Evolutionary conservation across 2,888 invertebrate genomes (phyloP).

Genomic region (Stramonita haemastoma): DNA sequence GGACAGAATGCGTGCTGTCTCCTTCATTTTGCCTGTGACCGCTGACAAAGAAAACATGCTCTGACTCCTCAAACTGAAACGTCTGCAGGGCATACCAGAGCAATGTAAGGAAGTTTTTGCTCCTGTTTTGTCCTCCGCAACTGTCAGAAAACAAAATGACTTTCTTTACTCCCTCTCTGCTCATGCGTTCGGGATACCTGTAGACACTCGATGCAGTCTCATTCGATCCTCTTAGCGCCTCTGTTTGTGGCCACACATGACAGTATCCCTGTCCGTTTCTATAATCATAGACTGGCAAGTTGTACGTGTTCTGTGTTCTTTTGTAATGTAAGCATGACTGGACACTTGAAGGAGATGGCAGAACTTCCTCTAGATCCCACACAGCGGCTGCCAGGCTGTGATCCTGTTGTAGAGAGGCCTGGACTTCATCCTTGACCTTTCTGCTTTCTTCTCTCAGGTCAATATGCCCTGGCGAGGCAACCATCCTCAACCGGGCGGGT

Average conservation of each 20-base stretch:
- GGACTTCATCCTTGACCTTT: neutral
- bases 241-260: slow-evolving; percentile 13
- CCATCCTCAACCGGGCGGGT: no score
- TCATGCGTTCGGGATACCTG: neutral
- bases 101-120: neutral
- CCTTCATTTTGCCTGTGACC: neutral
- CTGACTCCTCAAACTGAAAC: neutral
- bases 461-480: no score
- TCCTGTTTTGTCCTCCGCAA: slow-evolving; percentile 27
- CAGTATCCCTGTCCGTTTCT: neutral
- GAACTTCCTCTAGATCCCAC: slow-evolving; percentile 1
- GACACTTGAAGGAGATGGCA: neutral
- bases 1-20: neutral
- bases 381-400: neutral
- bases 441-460: neutral
- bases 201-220: slow-evolving; percentile 7
- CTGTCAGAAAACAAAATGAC: slow-evolving; percentile 23
- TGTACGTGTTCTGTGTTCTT: neutral
- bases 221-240: neutral
- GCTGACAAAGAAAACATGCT: neutral
- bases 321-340: neutral
- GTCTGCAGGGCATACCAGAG: neutral
- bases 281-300: slow-evolving; percentile 1
- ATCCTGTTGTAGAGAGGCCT: neutral
- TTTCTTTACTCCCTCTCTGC: neutral